These are phyloP conservation scores for cattle (Bos taurus) DNA, from an alignment of 2,113 vertebrate genomes.

Conservation along the genomic window ARS-UCD2.0 NC_037331.1:111887001-111887500, in stretches of 20 bases:
- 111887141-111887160: not conserved
- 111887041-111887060: not conserved
- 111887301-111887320: not conserved
- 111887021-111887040: not conserved
- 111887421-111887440: not conserved
- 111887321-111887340: not conserved
- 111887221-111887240: not conserved
- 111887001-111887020: not conserved
- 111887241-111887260: not conserved
- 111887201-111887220: not conserved
- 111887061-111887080: not conserved
- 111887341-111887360: not conserved
- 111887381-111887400: not conserved
- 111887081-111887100: not conserved
- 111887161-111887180: not conserved
- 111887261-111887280: not conserved
- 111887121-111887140: not conserved
- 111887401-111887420: not conserved
- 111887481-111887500: not conserved
- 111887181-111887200: not conserved
- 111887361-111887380: not conserved
- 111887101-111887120: not conserved
- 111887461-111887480: not conserved
- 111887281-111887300: not conserved
- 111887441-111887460: not conserved